Evolutionary conservation across 2,113 vertebrate species (phyloP).

Genomic region (Corynorhinus townsendii): DNA sequence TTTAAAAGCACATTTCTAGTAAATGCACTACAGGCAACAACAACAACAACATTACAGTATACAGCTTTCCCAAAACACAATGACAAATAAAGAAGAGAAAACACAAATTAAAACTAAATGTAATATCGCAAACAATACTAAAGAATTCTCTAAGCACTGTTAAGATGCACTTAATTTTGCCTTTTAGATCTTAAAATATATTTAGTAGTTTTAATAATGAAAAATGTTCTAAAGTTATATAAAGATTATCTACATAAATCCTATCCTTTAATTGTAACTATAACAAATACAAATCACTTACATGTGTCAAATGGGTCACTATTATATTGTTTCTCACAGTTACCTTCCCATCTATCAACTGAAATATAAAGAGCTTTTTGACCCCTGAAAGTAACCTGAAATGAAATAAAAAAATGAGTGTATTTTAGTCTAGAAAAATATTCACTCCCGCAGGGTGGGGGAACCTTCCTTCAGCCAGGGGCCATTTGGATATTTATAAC

Average conservation of each 20-base stretch:
- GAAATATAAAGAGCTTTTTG: slow-evolving; percentile 97
- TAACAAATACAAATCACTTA: slow-evolving; percentile 78
- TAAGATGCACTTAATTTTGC: background rate
- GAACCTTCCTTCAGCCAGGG: too few species aligned
- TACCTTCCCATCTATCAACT: slow-evolving; percentile 93
- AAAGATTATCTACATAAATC: background rate
- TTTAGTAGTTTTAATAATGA: background rate
- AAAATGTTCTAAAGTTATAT: slow-evolving; percentile 6
- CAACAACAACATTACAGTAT: background rate
- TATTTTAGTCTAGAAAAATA: slow-evolving; percentile 10
- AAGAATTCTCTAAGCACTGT: background rate
- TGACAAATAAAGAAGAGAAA: background rate
- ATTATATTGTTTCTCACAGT: slow-evolving; percentile 92
- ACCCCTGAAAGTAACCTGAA: slow-evolving; percentile 96
- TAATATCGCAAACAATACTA: background rate
- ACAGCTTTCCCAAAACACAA: background rate
- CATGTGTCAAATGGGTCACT: slow-evolving; percentile 95
- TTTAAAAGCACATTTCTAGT: background rate
- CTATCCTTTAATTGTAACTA: background rate
- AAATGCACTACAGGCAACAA: background rate
- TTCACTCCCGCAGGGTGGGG: background rate
- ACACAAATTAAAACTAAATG: background rate
- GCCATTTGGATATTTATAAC: too few species aligned
- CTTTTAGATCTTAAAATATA: background rate
- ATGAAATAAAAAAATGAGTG: slow-evolving; percentile 57